Conservation (phyloP, 2,113 vertebrate genomes). For the Anguilla rostrata region DNA sequence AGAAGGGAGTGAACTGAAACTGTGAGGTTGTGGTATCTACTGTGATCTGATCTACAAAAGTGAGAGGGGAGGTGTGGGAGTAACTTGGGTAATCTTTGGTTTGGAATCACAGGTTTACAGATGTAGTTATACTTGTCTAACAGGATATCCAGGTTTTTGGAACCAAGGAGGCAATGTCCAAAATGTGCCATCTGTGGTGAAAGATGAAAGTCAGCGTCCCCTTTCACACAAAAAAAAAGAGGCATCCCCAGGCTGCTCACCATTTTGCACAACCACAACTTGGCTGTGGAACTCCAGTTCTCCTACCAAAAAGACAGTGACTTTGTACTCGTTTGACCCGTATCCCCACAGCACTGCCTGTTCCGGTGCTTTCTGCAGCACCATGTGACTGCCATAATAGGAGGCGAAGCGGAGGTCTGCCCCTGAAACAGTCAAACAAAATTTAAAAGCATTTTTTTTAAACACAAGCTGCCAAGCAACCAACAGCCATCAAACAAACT, state of each 20-base stretch:
- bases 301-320: constrained; percentile 60
- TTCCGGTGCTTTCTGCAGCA: constrained; percentile 81
- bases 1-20: too few relatives aligned
- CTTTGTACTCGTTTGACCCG: constrained; percentile 50
- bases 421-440: too few relatives aligned
- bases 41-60: too few relatives aligned
- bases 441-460: too few relatives aligned
- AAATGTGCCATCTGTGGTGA: background rate
- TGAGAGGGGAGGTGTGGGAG: too few relatives aligned
- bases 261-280: constrained; percentile 41
- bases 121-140: background rate
- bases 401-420: constrained; percentile 74
- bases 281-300: background rate
- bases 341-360: constrained; percentile 83
- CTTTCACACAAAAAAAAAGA: background rate
- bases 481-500: too few relatives aligned
- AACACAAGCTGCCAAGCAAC: too few relatives aligned
- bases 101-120: too few relatives aligned
- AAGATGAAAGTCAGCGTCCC: background rate
- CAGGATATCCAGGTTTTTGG: background rate
- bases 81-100: too few relatives aligned
- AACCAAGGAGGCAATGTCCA: background rate
- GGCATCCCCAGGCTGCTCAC: constrained; percentile 39
- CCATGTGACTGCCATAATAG: constrained; percentile 83
- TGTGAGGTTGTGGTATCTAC: too few relatives aligned